Evolutionary conservation across 2,888 invertebrate genomes (phyloP), one percentile per base, ranked within the genome.

Genomic region (Tiphia femorata): DNA sequence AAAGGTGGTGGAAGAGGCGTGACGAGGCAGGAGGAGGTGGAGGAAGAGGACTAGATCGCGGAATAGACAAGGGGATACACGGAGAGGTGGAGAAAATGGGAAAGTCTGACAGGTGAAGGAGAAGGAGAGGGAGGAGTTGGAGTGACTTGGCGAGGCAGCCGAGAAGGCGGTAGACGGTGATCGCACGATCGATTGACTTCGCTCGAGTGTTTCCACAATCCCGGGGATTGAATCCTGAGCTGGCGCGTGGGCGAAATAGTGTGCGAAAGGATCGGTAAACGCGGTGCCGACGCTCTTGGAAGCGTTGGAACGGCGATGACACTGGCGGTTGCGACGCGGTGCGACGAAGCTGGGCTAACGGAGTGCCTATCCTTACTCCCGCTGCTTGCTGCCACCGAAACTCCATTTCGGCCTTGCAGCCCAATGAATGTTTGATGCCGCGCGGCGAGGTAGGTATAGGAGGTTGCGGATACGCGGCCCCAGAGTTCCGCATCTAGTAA

Each of bases 391-490:
- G 41, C 48, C 35, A 50, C 41, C 44, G 44, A 33, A 51, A 52
- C 56, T 58, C 59, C 59, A 61, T 63, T 59, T 58, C 65, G 35
- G 43, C 53, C 50, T 62, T 53, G 27, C 40, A 49, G 67, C 42
- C 53, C 64, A 50, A 59, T 72, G 67, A 77, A 76, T 74, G 67
- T 76, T 76, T 72, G 68, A 74, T 76, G 62, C 64, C 56, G 64
- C 63, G 51, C 47, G n/a, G 51, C 16, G 33, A 35, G 40, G 21
- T 43, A 41, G 29, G 42, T 52, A 33, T 46, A 42, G 33, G 55
- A 40, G 46, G 44, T 46, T 58, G 55, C 47, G 43, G 49, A 64
- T 53, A 49, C 37, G 37, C 44, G 48, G 29, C 30, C 25, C 42
- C 14, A n/a, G 8, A 14, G 4, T 14, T 33, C 33, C 33, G 33